Base-by-base conservation (phyloP, 1,140 invertebrate genomes). In the Contarinia nasturtii region DNA sequence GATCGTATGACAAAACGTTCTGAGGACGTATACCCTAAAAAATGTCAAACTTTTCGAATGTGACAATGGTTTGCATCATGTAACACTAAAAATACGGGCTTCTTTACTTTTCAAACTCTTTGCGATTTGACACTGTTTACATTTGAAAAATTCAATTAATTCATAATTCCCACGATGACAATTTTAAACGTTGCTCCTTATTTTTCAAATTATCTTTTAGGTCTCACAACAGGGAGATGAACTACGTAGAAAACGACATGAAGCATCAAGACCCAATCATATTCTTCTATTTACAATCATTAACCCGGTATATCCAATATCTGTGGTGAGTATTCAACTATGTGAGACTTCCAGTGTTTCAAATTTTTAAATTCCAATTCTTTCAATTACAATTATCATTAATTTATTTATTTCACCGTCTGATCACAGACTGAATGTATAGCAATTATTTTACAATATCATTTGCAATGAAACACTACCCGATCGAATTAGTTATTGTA, bases 311-410 rank as follows among this genome's bases (percentile, higher is more conserved):
- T 98, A 97, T 70, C 92, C 93, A 46, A 97, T 98, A 64, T 95
- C 91, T 70, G 93, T 95, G 76, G 92, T 96, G 74, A 87, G 91
- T 90, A n/a, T n/a, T n/a, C n/a, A n/a, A n/a, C n/a, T n/a, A n/a
- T n/a, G n/a, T n/a, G n/a, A n/a, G n/a, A n/a, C n/a, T n/a, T n/a
- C n/a, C n/a, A n/a, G n/a, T n/a, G n/a, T n/a, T n/a, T n/a, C n/a
- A n/a, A n/a, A n/a, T n/a, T n/a, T n/a, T n/a, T n/a, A n/a, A n/a
- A n/a, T n/a, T n/a, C n/a, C n/a, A n/a, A n/a, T n/a, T n/a, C n/a
- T n/a, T n/a, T n/a, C n/a, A n/a, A n/a, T n/a, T n/a, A n/a, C n/a
- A n/a, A n/a, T n/a, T n/a, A n/a, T n/a, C n/a, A n/a, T n/a, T n/a
- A n/a, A n/a, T n/a, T n/a, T n/a, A n/a, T n/a, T n/a, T n/a, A n/a